These are phyloP conservation scores for Epicauta chinensis DNA, from an alignment of 1,140 invertebrate species.

Conservation along the genomic window DNA sequence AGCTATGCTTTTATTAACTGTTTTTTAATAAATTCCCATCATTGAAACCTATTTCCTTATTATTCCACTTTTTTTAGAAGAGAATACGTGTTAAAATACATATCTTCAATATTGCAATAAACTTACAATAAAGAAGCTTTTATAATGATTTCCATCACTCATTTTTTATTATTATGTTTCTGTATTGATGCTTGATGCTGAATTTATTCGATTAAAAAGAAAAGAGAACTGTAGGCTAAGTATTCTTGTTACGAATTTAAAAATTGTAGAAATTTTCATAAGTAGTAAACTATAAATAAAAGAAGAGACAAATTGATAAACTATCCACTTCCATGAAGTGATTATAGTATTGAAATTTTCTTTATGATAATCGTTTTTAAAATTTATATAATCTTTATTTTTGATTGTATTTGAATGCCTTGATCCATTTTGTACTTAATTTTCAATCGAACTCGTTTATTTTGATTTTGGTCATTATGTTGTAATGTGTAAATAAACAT, in stretches of 20 bases:
- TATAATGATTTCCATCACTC: conserved; percentile 2
- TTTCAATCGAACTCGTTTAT: background rate
- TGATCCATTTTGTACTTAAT: background rate
- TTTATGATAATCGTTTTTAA: background rate
- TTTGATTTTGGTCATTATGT: background rate
- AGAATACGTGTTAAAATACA: conserved; percentile 15
- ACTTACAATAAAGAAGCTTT: background rate
- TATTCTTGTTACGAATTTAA: conserved; percentile 40
- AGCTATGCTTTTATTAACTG: conserved; percentile 20
- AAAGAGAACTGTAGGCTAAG: conserved; percentile 14
- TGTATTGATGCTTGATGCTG: background rate
- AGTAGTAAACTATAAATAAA: conserved; percentile 4
- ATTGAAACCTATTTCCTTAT: background rate
- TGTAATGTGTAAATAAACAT: conserved; percentile 7
- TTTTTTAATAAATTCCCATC: conserved; percentile 2
- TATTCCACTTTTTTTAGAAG: too few relatives aligned
- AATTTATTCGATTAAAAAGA: background rate
- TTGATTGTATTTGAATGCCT: background rate
- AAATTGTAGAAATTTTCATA: conserved; percentile 24
- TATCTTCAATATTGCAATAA: conserved; percentile 26
- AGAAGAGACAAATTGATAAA: too few relatives aligned
- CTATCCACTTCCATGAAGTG: conserved; percentile 33
- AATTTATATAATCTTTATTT: background rate
- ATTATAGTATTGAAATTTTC: background rate
- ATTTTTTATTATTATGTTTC: background rate